Evolutionary conservation across 1,140 invertebrate species (phyloP).

Genomic region (Hypothenemus hampei): DNA sequence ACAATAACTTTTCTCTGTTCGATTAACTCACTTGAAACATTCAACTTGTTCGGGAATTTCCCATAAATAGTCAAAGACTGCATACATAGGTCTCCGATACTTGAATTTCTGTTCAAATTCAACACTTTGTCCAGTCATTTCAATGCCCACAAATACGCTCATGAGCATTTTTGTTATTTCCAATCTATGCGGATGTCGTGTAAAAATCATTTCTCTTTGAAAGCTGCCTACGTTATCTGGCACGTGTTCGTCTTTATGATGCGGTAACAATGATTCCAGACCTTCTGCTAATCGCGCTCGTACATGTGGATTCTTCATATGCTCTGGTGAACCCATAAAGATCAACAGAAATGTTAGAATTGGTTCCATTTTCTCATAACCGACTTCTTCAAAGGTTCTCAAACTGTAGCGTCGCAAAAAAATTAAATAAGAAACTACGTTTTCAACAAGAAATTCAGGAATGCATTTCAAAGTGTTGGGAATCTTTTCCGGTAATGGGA

Average conservation of each 20-base stretch:
- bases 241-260: constrained; percentile 53
- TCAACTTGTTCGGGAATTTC: constrained; percentile 67
- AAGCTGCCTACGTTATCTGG: constrained; percentile 59
- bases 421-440: constrained; percentile 74
- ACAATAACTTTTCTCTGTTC: constrained; percentile 45
- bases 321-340: constrained; percentile 71
- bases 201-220: constrained; percentile 71
- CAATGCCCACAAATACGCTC: constrained; percentile 92
- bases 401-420: constrained; percentile 64
- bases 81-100: constrained; percentile 92
- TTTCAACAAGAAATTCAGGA: constrained; percentile 88
- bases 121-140: constrained; percentile 94
- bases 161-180: constrained; percentile 68
- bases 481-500: constrained; percentile 60
- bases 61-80: constrained; percentile 91
- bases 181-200: constrained; percentile 61
- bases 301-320: constrained; percentile 89
- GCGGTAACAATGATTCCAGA: constrained; percentile 75
- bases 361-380: constrained; percentile 58
- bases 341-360: constrained; percentile 68
- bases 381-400: constrained; percentile 57
- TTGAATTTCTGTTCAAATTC: constrained; percentile 97
- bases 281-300: constrained; percentile 82
- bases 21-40: constrained; percentile 76
- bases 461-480: constrained; percentile 68